Evolutionary conservation across 2,888 invertebrate species (phyloP).

Genomic region (Caenorhabditis macrosperma): DNA sequence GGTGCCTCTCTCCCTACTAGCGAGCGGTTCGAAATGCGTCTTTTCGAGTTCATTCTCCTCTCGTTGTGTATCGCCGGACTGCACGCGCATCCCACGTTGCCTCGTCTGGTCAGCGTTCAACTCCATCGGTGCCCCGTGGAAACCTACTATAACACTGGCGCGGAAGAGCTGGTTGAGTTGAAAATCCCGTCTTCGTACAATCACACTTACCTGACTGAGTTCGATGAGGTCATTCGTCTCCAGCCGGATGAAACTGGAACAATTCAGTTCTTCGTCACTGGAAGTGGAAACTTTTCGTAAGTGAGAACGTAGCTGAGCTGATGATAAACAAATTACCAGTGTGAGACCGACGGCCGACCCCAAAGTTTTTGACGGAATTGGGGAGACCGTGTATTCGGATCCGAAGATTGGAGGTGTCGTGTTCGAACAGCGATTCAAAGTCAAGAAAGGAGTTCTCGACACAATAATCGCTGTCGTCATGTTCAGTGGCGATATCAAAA

Average conservation of each 20-base stretch:
- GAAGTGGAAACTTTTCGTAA: slow-evolving; percentile 6
- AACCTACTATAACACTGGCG: neutral
- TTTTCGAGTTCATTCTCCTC: neutral
- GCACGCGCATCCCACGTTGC: neutral
- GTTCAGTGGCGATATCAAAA: neutral
- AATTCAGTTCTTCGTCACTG: slow-evolving; percentile 10
- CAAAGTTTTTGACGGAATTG: neutral
- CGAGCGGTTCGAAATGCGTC: slow-evolving; percentile 7
- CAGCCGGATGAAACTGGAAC: slow-evolving; percentile 9
- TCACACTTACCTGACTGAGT: slow-evolving; percentile 1
- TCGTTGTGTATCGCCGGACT: neutral
- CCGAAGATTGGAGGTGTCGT: neutral
- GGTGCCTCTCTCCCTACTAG: neutral
- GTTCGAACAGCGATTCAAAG: neutral
- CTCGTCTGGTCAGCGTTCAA: slow-evolving; percentile 3
- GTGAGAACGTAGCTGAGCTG: neutral
- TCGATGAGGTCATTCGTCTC: slow-evolving; percentile 14
- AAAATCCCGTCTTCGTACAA: neutral
- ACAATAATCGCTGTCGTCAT: neutral
- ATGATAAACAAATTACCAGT: neutral
- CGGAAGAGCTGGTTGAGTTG: neutral
- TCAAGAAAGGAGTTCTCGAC: slow-evolving; percentile 3
- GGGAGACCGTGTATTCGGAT: neutral
- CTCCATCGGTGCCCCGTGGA: slow-evolving; percentile 11
- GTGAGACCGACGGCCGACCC: neutral